Percentiles rank a stretch among this genome's conserved stretches.
Evolutionary conservation across 1,140 invertebrate genomes (phyloP).

Genomic region (Drosophila azteca): DNA sequence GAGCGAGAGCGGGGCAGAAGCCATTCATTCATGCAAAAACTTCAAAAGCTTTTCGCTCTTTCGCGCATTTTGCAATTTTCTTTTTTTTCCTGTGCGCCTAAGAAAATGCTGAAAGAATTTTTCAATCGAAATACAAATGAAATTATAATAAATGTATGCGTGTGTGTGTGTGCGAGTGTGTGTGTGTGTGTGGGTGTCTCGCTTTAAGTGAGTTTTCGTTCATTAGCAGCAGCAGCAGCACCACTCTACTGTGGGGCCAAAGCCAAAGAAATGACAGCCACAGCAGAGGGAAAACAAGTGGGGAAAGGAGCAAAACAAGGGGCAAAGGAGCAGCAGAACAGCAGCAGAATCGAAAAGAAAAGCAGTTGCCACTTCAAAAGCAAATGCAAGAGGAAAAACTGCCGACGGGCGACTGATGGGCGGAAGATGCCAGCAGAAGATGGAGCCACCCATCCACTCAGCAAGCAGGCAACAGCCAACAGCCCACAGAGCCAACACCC

Average conservation of each 20-base stretch:
- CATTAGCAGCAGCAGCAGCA: conserved; percentile 41
- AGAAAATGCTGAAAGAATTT: conserved; percentile 39
- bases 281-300: background rate
- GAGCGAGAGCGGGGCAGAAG: background rate
- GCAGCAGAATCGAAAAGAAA: conserved; percentile 3
- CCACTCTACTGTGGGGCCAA: background rate
- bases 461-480: too few relatives aligned
- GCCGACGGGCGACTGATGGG: conserved; percentile 14
- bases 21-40: conserved; percentile 72
- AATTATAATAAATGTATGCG: conserved; percentile 43
- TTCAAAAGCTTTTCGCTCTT: conserved; percentile 57
- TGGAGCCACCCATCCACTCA: background rate
- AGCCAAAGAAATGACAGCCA: conserved; percentile 29
- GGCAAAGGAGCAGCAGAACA: background rate
- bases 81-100: conserved; percentile 21
- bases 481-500: background rate
- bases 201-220: conserved; percentile 46
- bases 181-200: background rate
- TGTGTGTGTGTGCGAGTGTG: conserved; percentile 1
- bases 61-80: conserved; percentile 48
- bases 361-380: conserved; percentile 54
- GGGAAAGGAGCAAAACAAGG: background rate
- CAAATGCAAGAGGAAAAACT: conserved; percentile 32
- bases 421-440: conserved; percentile 6
- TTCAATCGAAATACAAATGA: conserved; percentile 75